Evolutionary conservation across 1,140 invertebrate genomes (phyloP).

Genomic region (Zaprionus davidi): DNA sequence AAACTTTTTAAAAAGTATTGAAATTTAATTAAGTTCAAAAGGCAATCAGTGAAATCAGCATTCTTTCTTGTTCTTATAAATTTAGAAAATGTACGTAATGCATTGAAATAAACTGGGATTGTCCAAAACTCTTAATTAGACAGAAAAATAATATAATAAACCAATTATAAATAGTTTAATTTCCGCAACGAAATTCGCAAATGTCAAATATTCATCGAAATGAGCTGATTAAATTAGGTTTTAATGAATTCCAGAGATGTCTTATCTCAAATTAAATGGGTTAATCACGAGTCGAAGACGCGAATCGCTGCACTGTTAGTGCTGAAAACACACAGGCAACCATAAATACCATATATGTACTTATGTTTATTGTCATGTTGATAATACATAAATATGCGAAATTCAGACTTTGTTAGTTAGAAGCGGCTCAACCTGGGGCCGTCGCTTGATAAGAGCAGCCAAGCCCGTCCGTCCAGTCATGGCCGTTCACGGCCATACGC

Average conservation of each 20-base stretch:
- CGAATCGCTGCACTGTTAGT: neutral
- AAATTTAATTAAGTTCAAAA: too few species aligned
- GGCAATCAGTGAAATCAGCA: too few species aligned
- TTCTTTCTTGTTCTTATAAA: too few species aligned
- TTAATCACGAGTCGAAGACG: slow-evolving; percentile 20
- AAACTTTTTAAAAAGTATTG: too few species aligned
- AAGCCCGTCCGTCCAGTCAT: slow-evolving; percentile 46
- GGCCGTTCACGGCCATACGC: slow-evolving; percentile 56
- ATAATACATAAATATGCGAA: slow-evolving; percentile 1
- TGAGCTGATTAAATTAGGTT: neutral
- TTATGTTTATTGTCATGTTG: slow-evolving; percentile 14
- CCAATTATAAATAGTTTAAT: neutral
- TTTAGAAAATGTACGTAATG: too few species aligned
- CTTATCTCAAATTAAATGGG: slow-evolving; percentile 33
- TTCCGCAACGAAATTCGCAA: neutral
- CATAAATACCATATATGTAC: neutral
- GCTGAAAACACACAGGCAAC: neutral
- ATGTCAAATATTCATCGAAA: neutral
- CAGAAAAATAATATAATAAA: neutral
- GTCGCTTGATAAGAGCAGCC: slow-evolving; percentile 39
- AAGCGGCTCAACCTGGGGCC: neutral
- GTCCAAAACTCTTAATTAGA: neutral
- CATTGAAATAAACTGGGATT: neutral
- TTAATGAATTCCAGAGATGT: neutral
- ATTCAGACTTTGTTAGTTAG: neutral